phyloP scores from a whole-genome alignment of 2,113 vertebrate genomes.

The Geococcyx californianus region DNA sequence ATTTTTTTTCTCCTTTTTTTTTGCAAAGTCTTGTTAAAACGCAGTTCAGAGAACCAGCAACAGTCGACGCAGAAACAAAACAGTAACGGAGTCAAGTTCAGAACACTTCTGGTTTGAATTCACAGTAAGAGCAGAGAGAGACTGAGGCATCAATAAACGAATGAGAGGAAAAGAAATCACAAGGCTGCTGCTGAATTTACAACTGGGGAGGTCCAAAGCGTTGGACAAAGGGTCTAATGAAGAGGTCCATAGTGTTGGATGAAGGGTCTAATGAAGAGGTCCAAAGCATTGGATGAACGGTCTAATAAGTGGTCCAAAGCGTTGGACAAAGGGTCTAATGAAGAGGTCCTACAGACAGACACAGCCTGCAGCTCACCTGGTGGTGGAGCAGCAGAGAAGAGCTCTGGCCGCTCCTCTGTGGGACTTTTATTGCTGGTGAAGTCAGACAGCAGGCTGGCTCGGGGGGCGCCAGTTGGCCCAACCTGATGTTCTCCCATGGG shows the following conservation, averaged over 20 bases:
- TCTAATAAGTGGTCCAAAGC: neutral
- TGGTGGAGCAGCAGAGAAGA: neutral
- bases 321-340: neutral
- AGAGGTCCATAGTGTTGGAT: neutral
- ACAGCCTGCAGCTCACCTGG: neutral
- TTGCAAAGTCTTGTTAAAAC: neutral
- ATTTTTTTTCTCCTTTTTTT: neutral
- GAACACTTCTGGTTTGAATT: constrained; percentile 66
- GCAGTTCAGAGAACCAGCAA: constrained; percentile 47
- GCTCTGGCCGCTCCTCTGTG: neutral
- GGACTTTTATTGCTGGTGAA: constrained; percentile 65
- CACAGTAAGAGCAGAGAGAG: constrained; percentile 59
- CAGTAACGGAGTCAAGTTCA: constrained; percentile 49
- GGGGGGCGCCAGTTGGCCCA: neutral
- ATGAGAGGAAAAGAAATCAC: neutral
- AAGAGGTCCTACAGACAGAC: neutral
- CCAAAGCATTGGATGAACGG: neutral
- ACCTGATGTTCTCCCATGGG: neutral
- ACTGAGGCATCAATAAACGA: neutral
- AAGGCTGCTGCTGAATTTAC: neutral
- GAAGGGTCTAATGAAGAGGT: neutral
- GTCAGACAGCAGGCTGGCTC: neutral
- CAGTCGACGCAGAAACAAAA: constrained; percentile 49
- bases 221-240: neutral
- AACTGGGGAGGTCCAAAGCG: neutral